Conservation (phyloP, 2,113 vertebrate genomes). For the Girardinichthys multiradiatus region DNA sequence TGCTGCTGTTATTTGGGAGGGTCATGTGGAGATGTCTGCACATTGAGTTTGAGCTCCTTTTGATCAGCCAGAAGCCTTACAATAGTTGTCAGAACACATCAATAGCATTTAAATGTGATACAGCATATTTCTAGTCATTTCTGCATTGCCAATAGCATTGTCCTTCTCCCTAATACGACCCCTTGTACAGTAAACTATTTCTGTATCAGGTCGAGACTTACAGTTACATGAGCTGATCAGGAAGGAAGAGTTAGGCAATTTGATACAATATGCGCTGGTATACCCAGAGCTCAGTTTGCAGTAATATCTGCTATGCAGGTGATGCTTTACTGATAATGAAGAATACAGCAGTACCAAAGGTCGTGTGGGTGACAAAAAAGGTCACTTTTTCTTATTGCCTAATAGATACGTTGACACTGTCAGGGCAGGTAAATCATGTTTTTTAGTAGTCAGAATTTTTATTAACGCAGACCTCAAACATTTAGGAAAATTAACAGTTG, state of each 20-base stretch:
- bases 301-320: constrained; percentile 5
- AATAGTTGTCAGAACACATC: constrained; percentile 27
- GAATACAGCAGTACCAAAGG: not conserved
- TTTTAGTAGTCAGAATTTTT: not conserved
- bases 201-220: constrained; percentile 22
- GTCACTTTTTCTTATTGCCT: no score
- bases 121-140: constrained; percentile 49
- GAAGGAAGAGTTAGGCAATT: not conserved
- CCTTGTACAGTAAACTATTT: constrained; percentile 11
- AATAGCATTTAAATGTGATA: constrained; percentile 61
- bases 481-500: no score
- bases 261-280: constrained; percentile 3
- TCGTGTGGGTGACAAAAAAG: no score
- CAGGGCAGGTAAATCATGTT: not conserved
- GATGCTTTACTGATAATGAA: not conserved
- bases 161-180: constrained; percentile 26
- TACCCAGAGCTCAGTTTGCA: constrained; percentile 14
- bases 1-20: constrained; percentile 56
- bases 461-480: not conserved
- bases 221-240: constrained; percentile 26
- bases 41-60: constrained; percentile 59
- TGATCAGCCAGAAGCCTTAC: constrained; percentile 56
- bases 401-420: not conserved
- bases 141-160: constrained; percentile 29
- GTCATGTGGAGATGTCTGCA: constrained; percentile 51